These are phyloP conservation scores for Psittacula echo DNA, from an alignment of 2,797 vertebrate species.

Conservation along the genomic window DNA sequence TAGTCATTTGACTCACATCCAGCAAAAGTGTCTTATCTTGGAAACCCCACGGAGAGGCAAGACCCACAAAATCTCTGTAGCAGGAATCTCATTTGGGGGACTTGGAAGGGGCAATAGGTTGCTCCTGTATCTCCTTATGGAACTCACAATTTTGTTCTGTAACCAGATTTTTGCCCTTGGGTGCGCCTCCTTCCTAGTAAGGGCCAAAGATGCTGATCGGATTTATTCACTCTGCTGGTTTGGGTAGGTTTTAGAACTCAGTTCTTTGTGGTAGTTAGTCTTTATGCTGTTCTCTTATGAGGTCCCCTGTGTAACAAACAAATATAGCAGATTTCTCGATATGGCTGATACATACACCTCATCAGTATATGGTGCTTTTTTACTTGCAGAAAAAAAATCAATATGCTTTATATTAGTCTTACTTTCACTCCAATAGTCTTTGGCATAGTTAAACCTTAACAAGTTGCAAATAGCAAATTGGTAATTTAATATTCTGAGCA, in stretches of 20 bases:
- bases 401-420: not conserved
- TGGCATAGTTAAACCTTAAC: not conserved
- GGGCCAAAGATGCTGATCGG: not conserved
- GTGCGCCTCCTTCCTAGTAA: not conserved
- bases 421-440: not conserved
- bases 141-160: not conserved
- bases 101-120: not conserved
- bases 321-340: not conserved
- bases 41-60: not conserved
- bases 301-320: not conserved
- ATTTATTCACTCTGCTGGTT: not conserved
- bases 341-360: not conserved
- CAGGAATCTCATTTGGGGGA: not conserved
- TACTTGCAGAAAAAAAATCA: not conserved
- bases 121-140: not conserved
- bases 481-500: conserved; percentile 6
- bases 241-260: not conserved
- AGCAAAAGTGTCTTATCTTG: not conserved
- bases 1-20: not conserved
- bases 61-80: not conserved
- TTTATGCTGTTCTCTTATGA: not conserved
- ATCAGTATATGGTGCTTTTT: not conserved
- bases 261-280: not conserved
- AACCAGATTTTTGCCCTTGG: not conserved
- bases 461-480: not conserved